These are phyloP conservation scores for Caranx ignobilis DNA, from an alignment of 2,113 vertebrate species.

Conservation along the genomic window DNA sequence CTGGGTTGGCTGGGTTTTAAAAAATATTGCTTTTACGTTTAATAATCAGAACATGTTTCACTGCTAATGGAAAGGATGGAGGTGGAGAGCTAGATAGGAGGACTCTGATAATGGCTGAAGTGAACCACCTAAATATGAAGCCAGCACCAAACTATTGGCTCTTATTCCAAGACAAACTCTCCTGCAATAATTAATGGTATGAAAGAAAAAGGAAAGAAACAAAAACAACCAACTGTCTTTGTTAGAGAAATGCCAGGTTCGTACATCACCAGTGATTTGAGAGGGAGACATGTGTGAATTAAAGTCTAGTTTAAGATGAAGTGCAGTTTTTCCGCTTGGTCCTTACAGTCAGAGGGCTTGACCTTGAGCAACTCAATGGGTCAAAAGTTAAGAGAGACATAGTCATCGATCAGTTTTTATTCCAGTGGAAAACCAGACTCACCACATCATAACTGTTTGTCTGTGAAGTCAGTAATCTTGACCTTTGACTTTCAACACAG, in stretches of 20 bases:
- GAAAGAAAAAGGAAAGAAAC: too few species aligned
- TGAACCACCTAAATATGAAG: not conserved
- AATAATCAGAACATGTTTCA: too few species aligned
- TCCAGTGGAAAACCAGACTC: slow-evolving; percentile 33
- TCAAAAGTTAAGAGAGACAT: slow-evolving; percentile 48
- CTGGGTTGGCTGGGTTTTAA: not conserved
- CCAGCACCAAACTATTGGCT: not conserved
- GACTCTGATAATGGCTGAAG: not conserved
- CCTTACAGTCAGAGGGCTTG: slow-evolving; percentile 42
- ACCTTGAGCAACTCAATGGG: slow-evolving; percentile 40
- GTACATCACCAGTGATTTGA: slow-evolving; percentile 13
- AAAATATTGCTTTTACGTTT: slow-evolving; percentile 28
- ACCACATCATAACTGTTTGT: too few species aligned
- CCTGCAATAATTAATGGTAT: not conserved
- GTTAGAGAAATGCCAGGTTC: slow-evolving; percentile 20
- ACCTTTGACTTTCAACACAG: too few species aligned
- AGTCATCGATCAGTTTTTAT: slow-evolving; percentile 56
- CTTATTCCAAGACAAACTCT: not conserved
- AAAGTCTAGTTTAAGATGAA: too few species aligned
- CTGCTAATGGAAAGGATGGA: not conserved
- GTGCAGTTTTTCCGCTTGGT: slow-evolving; percentile 1
- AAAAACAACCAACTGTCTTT: not conserved
- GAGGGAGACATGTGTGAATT: slow-evolving; percentile 36
- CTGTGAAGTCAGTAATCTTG: too few species aligned
- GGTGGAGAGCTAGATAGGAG: too few species aligned